Percentiles rank a stretch among this genome's conserved stretches.
phyloP scores from a whole-genome alignment of 2,113 vertebrate species.

The Mormyrus iriodes region DNA sequence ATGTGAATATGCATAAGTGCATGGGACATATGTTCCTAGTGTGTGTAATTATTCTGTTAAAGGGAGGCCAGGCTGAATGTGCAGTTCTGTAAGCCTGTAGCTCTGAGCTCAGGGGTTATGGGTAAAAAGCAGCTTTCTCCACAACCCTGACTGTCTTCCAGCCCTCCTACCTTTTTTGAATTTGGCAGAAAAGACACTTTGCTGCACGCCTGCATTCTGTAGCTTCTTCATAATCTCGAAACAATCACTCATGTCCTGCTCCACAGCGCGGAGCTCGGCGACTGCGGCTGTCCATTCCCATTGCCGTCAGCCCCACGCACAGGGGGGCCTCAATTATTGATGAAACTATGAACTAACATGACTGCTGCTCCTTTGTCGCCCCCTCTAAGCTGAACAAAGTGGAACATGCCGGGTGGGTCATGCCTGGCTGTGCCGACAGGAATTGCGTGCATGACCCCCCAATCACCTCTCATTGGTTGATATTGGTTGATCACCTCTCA shows the following conservation, averaged over 20 bases:
- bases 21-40: not conserved
- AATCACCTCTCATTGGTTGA: not conserved
- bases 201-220: constrained; percentile 40
- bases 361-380: not conserved
- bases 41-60: not conserved
- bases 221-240: constrained; percentile 47
- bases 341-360: constrained; percentile 18
- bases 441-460: not conserved
- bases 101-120: constrained; percentile 13
- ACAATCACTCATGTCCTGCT: constrained; percentile 36
- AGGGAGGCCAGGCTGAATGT: not conserved
- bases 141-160: constrained; percentile 22
- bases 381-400: constrained; percentile 7
- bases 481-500: too few species aligned
- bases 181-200: constrained; percentile 34
- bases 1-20: not conserved
- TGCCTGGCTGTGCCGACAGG: not conserved
- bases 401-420: not conserved
- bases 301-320: not conserved
- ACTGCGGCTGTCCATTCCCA: not conserved
- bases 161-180: constrained; percentile 31
- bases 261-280: not conserved
- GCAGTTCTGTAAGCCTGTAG: not conserved
- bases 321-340: constrained; percentile 17
- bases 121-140: constrained; percentile 28